Conservation (phyloP, 2,888 invertebrate species). For the Celastrina argiolus region DNA sequence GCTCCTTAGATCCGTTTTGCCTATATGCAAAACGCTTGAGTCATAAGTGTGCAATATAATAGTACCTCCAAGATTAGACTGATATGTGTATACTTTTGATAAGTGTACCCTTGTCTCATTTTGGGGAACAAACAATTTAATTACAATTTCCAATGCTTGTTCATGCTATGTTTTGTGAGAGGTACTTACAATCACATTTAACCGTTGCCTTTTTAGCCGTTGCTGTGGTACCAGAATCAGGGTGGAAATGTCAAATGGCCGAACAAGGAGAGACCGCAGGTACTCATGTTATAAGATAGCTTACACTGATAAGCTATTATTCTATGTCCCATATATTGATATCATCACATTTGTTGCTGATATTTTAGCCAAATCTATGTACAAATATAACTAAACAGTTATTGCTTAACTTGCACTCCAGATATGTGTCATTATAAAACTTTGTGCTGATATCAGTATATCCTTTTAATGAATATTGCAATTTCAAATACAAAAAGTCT, state of each 20-base stretch:
- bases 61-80: constrained; percentile 66
- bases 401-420: too few relatives aligned
- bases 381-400: background rate
- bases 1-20: constrained; percentile 76
- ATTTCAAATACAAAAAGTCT: too few relatives aligned
- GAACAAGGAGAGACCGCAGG: constrained; percentile 85
- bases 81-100: constrained; percentile 46
- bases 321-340: constrained; percentile 1
- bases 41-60: constrained; percentile 74
- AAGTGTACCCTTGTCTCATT: constrained; percentile 52
- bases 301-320: background rate
- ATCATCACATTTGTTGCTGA: constrained; percentile 22
- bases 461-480: background rate
- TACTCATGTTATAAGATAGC: constrained; percentile 43
- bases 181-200: background rate
- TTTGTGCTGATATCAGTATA: constrained; percentile 4
- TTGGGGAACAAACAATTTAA: constrained; percentile 63
- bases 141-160: constrained; percentile 31
- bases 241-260: constrained; percentile 95
- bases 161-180: background rate
- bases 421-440: background rate
- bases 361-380: too few relatives aligned
- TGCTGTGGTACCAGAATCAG: constrained; percentile 93
- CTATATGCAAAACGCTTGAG: constrained; percentile 73
- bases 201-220: constrained; percentile 73